Percentiles rank a stretch among this genome's conserved stretches.
Evolutionary conservation across 2,888 invertebrate genomes (phyloP).

Genomic region (Aplocera efformata): DNA sequence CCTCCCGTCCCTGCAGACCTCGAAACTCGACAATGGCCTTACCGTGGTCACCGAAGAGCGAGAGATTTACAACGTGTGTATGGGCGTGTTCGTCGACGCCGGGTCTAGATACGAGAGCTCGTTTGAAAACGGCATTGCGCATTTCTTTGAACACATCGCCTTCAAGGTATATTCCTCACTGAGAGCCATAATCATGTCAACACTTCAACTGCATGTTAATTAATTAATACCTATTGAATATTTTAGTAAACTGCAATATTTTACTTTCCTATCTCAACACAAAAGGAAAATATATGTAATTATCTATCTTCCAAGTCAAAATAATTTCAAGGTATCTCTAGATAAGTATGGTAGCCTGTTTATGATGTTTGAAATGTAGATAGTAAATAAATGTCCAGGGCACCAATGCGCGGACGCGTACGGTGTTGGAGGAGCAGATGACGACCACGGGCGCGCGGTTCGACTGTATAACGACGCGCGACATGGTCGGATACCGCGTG

Average conservation of each 20-base stretch:
- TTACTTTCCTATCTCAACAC: too few relatives aligned
- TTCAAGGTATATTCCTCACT: constrained; percentile 35
- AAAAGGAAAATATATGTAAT: too few relatives aligned
- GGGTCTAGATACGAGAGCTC: constrained; percentile 57
- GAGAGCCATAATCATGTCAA: too few relatives aligned
- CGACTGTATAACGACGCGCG: constrained; percentile 97
- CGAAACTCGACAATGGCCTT: constrained; percentile 89
- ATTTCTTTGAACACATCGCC: constrained; percentile 66
- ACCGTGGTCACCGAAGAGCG: constrained; percentile 96
- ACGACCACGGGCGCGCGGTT: constrained; percentile 97
- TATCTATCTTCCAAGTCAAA: too few relatives aligned
- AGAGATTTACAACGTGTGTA: constrained; percentile 81
- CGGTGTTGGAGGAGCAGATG: constrained; percentile 93
- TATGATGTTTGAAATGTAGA: too few relatives aligned
- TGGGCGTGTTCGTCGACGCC: constrained; percentile 56
- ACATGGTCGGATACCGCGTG: constrained; percentile 97
- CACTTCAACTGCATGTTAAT: too few relatives aligned
- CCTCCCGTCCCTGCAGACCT: constrained; percentile 90
- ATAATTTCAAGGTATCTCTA: too few relatives aligned
- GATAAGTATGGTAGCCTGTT: too few relatives aligned
- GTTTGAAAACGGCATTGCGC: constrained; percentile 56
- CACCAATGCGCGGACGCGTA: constrained; percentile 90
- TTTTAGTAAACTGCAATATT: too few relatives aligned
- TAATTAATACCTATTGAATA: too few relatives aligned
- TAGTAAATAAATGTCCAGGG: constrained; percentile 17